Percentiles rank a stretch among this genome's conserved stretches.
These are phyloP conservation scores for Lophochroa leadbeateri DNA, from an alignment of 2,113 vertebrate genomes.

Conservation along the genomic window DNA sequence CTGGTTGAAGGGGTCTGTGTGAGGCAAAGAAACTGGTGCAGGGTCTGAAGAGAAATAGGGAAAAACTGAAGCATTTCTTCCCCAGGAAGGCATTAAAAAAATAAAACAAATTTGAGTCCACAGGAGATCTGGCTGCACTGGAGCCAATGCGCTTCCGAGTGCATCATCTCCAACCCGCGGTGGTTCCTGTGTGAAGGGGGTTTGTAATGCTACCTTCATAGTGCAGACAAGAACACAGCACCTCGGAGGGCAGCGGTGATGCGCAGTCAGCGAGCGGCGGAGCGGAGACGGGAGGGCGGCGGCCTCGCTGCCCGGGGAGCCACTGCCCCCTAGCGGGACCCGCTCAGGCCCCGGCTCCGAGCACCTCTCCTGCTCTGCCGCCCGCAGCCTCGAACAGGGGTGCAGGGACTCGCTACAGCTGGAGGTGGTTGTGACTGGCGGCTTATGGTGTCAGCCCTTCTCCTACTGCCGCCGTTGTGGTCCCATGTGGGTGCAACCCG, in stretches of 20 bases:
- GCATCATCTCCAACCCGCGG: fast-evolving
- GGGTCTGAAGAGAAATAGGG: background rate
- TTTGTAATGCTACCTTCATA: background rate
- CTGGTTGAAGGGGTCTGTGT: background rate
- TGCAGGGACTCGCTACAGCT: background rate
- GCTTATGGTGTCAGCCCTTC: background rate
- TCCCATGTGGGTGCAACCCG: background rate
- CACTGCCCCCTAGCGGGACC: slow-evolving; percentile 4
- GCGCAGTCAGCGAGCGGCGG: background rate
- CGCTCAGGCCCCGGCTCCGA: fast-evolving
- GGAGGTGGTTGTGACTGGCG: background rate
- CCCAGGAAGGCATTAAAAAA: background rate
- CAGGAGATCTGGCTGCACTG: background rate
- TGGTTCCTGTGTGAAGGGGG: background rate
- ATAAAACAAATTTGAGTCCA: background rate
- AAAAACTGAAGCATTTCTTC: background rate
- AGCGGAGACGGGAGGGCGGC: background rate
- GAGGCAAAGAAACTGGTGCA: background rate
- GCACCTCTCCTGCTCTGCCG: fast-evolving
- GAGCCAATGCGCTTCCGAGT: background rate
- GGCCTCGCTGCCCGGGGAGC: background rate
- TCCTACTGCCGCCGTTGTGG: background rate
- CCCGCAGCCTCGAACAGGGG: fast-evolving
- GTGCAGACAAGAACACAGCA: background rate
- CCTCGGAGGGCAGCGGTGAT: background rate